Conservation (phyloP, 2,888 invertebrate genomes). For the Oxytorus armatus region DNA sequence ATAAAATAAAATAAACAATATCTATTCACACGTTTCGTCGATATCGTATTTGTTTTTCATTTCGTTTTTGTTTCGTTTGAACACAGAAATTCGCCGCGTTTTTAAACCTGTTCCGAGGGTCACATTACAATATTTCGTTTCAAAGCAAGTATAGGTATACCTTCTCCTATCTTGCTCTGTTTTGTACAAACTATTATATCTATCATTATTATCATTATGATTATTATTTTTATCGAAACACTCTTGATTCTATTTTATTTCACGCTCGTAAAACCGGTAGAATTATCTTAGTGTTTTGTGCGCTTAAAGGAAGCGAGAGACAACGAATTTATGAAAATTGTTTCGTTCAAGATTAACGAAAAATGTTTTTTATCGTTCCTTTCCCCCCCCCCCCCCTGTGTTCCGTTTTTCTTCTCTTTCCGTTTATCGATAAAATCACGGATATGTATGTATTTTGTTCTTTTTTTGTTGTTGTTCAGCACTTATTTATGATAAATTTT, state of each 20-base stretch:
- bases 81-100: constrained; percentile 74
- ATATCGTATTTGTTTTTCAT: constrained; percentile 64
- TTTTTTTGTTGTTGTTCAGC: constrained; percentile 23
- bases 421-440: constrained; percentile 15
- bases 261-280: constrained; percentile 9
- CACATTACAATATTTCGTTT: constrained; percentile 69
- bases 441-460: constrained; percentile 9
- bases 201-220: constrained; percentile 60
- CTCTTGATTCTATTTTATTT: constrained; percentile 30
- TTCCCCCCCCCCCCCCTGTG: not conserved
- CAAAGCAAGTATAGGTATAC: constrained; percentile 84
- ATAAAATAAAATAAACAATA: constrained; percentile 75
- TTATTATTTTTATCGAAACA: constrained; percentile 44
- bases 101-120: constrained; percentile 74
- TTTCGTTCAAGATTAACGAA: not conserved
- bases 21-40: constrained; percentile 78
- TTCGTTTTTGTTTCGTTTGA: constrained; percentile 32
- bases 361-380: not conserved
- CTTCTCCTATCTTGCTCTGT: constrained; percentile 83
- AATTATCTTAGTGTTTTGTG: constrained; percentile 12
- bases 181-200: constrained; percentile 37
- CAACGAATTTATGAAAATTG: not conserved
- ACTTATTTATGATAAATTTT: constrained; percentile 71
- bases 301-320: not conserved
- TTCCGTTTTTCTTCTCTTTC: constrained; percentile 12